Conservation (phyloP, 2,797 vertebrate genomes). For the Champsocephalus esox region DNA sequence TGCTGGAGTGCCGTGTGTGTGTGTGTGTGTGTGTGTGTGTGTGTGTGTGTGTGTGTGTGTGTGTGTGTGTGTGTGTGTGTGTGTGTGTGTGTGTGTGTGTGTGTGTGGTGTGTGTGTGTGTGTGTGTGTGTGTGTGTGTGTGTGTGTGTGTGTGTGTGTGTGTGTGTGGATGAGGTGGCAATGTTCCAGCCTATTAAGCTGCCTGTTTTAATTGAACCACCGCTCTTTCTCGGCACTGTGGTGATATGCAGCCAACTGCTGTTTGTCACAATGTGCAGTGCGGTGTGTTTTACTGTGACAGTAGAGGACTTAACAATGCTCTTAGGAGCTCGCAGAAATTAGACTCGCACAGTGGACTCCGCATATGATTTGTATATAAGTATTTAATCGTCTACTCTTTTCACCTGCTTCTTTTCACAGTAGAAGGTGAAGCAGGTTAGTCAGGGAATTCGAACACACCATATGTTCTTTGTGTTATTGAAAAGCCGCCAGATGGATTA, state of each 20-base stretch:
- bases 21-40: slow-evolving; percentile 25
- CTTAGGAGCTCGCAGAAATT: slow-evolving; percentile 36
- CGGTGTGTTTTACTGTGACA: slow-evolving; percentile 48
- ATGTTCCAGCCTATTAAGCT: slow-evolving; percentile 68
- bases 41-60: slow-evolving; percentile 17
- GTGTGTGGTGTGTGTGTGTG: slow-evolving; percentile 19
- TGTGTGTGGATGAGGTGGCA: slow-evolving; percentile 33
- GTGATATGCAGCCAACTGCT: slow-evolving; percentile 51
- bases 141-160: slow-evolving; percentile 24
- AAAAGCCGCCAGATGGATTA: slow-evolving; percentile 25
- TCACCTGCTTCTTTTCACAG: background rate
- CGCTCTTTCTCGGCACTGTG: slow-evolving; percentile 40
- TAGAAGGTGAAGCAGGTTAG: slow-evolving; percentile 19
- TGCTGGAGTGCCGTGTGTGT: slow-evolving; percentile 28
- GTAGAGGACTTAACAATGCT: slow-evolving; percentile 33
- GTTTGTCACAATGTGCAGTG: slow-evolving; percentile 44
- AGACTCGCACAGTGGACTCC: slow-evolving; percentile 19
- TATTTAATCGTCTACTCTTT: slow-evolving; percentile 5
- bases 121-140: slow-evolving; percentile 13
- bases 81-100: slow-evolving; percentile 26
- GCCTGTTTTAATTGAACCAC: slow-evolving; percentile 73
- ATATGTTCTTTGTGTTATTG: slow-evolving; percentile 24
- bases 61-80: slow-evolving; percentile 17
- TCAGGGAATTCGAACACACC: slow-evolving; percentile 21
- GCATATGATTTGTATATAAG: slow-evolving; percentile 25